A percentile compares a stretch with the other conserved stretches of the same genome.
Conservation (phyloP, 2,113 vertebrate species). For the Siniperca knerii region DNA sequence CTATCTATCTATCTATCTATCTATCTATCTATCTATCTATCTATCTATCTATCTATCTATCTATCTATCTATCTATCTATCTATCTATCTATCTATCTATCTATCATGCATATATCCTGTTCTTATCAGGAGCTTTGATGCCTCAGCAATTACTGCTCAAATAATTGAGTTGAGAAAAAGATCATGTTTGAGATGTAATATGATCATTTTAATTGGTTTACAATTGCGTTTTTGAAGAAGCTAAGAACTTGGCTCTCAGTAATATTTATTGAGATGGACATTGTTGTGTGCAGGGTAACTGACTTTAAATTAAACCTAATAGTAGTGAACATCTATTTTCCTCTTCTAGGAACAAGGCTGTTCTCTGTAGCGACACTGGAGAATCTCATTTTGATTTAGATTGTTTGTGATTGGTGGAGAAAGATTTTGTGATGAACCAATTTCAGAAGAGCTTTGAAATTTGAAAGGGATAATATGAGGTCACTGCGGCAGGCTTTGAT, state of each 20-base stretch:
- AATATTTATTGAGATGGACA: not conserved
- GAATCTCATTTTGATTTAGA: slow-evolving; percentile 37
- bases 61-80: too few species aligned
- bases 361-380: not conserved
- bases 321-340: slow-evolving; percentile 14
- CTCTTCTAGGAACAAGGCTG: not conserved
- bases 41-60: too few species aligned
- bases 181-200: not conserved
- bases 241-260: not conserved
- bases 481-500: slow-evolving; percentile 46
- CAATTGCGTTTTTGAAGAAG: not conserved
- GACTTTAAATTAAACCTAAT: slow-evolving; percentile 24
- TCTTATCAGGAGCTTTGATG: not conserved
- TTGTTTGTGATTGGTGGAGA: slow-evolving; percentile 37
- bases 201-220: not conserved
- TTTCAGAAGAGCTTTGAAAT: slow-evolving; percentile 44
- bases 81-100: too few species aligned
- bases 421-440: slow-evolving; percentile 29
- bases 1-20: too few species aligned
- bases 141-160: not conserved
- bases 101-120: not conserved
- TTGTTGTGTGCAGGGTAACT: not conserved
- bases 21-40: too few species aligned
- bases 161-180: slow-evolving; percentile 3
- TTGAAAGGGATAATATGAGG: slow-evolving; percentile 52